Conservation (phyloP, 2,888 invertebrate species). For the Hoplodrina blanda region DNA sequence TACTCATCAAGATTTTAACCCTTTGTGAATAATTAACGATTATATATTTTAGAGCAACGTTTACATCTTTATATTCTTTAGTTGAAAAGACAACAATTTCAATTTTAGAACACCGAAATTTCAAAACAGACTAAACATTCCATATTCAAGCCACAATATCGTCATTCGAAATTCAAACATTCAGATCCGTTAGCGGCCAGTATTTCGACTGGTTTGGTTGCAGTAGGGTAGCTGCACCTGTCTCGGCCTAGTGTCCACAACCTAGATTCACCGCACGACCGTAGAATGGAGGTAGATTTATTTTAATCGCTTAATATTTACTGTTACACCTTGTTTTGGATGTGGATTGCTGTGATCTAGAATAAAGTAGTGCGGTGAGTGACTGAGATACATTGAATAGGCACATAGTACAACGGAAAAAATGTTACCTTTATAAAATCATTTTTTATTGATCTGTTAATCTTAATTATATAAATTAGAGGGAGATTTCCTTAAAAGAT, state of each 20-base stretch:
- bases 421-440: no score
- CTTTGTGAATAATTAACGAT: no score
- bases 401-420: no score
- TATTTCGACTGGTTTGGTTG: slow-evolving; percentile 59
- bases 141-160: slow-evolving; percentile 46
- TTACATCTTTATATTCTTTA: no score
- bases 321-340: slow-evolving; percentile 35
- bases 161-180: slow-evolving; percentile 55
- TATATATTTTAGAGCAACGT: no score
- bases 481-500: no score
- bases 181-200: slow-evolving; percentile 58
- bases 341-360: slow-evolving; percentile 12
- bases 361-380: not conserved
- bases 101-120: slow-evolving; percentile 33
- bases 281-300: slow-evolving; percentile 42
- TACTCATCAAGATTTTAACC: not conserved
- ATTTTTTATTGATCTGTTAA: no score
- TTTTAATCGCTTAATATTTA: slow-evolving; percentile 52
- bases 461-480: no score
- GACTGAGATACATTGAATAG: not conserved
- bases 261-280: slow-evolving; percentile 55
- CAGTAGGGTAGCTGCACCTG: slow-evolving; percentile 60
- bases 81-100: slow-evolving; percentile 9
- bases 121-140: slow-evolving; percentile 23
- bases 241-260: slow-evolving; percentile 55